Base-by-base conservation (phyloP, 1,140 invertebrate genomes). In the Rhizoglyphus robini region DNA sequence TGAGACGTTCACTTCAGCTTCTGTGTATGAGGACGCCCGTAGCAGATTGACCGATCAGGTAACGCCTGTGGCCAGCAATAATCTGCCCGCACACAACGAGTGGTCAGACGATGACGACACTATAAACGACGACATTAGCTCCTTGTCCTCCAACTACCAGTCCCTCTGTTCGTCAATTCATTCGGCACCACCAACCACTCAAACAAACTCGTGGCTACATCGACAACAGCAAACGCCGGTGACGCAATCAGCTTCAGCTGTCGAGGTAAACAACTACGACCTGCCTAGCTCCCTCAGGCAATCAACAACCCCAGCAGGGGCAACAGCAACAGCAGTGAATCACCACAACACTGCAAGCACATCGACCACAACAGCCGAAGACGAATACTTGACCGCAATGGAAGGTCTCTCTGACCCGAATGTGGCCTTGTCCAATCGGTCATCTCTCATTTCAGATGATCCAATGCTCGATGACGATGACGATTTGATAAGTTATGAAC, bases 101-200 rank as follows among this genome's bases (percentile, higher is more conserved):
- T 46, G 58, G 29, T 63, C 34, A 5, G 62, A 64, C 20, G 63
- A 64, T 57, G 46, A 64, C n/a, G 46, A 64, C n/a, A 64, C 63
- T 8, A 48, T 64, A 4, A 64, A 64, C 46, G 63, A 64, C 31
- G 63, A 64, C 25, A 30, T 64, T 18, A 23, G 18, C 11, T 64
- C 63, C 11, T 27, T 64, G 23, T 30, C 63, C 20, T 64, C 63
- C 5, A 30, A 64, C 15, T 64, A 64, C 27, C 63, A 64, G 29
- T 60, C 58, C 31, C 25, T 29, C 11, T 29, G 58, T 46, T 30
- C 58, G 25, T 60, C 58, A 15, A 46, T 32, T 15, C 58, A 46
- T 23, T 32, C 58, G 29, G 8, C 36, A 41, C 18, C 18, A 41
- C 36, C 36, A 41, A 41, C 36, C 36, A 18, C 8, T 41, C 36